Evolutionary conservation across 1,140 invertebrate species (phyloP), one percentile per base, ranked within the genome.

Genomic region (Nilaparvata lugens): DNA sequence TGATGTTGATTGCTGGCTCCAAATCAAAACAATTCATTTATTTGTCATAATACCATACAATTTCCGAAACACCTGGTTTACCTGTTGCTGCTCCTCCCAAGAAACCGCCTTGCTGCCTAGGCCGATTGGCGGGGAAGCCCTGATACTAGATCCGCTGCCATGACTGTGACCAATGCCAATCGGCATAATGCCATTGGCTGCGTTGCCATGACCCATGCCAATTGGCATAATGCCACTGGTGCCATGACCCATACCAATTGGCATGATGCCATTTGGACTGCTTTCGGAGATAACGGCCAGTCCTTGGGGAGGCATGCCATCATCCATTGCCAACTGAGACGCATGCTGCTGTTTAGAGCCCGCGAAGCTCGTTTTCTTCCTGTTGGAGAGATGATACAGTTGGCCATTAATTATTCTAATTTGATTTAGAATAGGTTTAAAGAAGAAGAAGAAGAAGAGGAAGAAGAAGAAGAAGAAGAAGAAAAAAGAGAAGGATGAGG

Each of bases 351-450:
- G 64, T 57, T 57, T 60, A n/a, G 52, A 58, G 14, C 43, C 40
- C 24, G 59, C 56, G 48, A 70, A 69, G 11, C 62, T 61, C 11
- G 67, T 64, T 59, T 69, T 68, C 54, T 69, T 70, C 52, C 68
- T 69, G 64, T 18, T 64, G 59, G 40, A 60, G 3, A 42, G 35
- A 52, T 13, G 16, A 14, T 35, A 35, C 16, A 18, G 11, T 42
- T 42, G 25, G 4, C 40, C 6, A 48, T 16, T 7, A 59, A 52
- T 6, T n/a, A n/a, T n/a, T n/a, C n/a, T n/a, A n/a, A n/a, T n/a
- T n/a, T n/a, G n/a, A n/a, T n/a, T n/a, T n/a, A n/a, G n/a, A n/a
- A n/a, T n/a, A n/a, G n/a, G n/a, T n/a, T n/a, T n/a, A n/a, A n/a
- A n/a, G n/a, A n/a, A n/a, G n/a, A n/a, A n/a, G n/a, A n/a, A n/a